Base-by-base conservation (phyloP, 1,140 invertebrate species). In the Ctenoplectra terminalis region DNA sequence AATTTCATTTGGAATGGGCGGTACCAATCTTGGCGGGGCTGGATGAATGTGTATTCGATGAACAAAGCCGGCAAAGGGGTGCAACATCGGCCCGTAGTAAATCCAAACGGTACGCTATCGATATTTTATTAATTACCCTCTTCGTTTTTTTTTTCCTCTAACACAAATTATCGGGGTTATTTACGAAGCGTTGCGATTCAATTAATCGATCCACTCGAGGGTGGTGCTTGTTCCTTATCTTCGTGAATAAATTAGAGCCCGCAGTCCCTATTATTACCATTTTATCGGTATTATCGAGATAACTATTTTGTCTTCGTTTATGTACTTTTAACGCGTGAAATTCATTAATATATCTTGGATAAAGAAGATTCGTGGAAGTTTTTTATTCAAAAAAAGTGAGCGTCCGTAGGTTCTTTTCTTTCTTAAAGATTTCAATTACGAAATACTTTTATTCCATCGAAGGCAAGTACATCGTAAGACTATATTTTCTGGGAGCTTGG, bases 1-100 rank as follows among this genome's bases (percentile, higher is more conserved):
- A 74, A 89, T 86, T 91, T 90, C 34, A 11, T 37, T 43, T 90
- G 90, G 88, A 86, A 76, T 58, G 78, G 78, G 11, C 67, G 61
- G 15, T 20, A 83, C 17, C 67, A 84, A 52, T 46, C 66, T 11
- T 91, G 90, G 90, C 85, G 79, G 13, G 90, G 90, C 26, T 91
- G 89, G 90, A 77, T 88, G 74, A 80, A 91, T 37, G 84, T 91
- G 3, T 91, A 91, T 81, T 90, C 89, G 23, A 74, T 87, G 40
- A 89, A 85, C 67, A 90, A 90, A 81, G 87, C 87, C 66, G 89
- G 89, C 29, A 90, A 84, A 60, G 81, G 60, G 2, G 26, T 9
- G 0, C 29, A 70, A 13, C 88, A 90, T 83, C 82, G 46, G 11
- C 89, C 89, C 0, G 34, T 67, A 17, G 40, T 88, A 34, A 90